phyloP scores from a whole-genome alignment of 2,797 vertebrate genomes.

The Pelobates cultripes region DNA sequence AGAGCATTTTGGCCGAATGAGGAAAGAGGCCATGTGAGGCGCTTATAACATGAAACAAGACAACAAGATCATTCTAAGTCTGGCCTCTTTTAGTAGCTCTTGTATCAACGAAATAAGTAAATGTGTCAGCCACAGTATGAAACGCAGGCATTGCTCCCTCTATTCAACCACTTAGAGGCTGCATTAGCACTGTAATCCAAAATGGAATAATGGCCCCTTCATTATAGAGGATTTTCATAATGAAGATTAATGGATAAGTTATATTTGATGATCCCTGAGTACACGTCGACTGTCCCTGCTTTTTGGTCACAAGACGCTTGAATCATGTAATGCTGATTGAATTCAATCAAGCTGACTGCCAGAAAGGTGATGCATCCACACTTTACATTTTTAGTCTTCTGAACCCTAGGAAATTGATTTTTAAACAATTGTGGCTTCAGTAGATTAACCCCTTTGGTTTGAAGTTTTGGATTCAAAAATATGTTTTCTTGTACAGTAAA shows the following conservation, averaged over 20 bases:
- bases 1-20: too few species aligned
- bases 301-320: not conserved
- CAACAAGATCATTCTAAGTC: not conserved
- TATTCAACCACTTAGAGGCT: not conserved
- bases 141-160: not conserved
- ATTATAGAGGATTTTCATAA: not conserved
- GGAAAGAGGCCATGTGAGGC: too few species aligned
- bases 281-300: not conserved
- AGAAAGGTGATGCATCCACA: not conserved
- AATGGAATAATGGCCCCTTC: slow-evolving; percentile 3
- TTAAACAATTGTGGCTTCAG: not conserved
- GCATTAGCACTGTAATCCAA: slow-evolving; percentile 12
- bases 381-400: not conserved
- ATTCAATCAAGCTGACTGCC: not conserved
- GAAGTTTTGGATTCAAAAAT: too few species aligned
- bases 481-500: too few species aligned
- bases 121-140: too few species aligned
- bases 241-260: slow-evolving; percentile 7
- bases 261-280: not conserved
- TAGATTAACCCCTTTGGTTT: not conserved
- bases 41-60: not conserved
- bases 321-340: slow-evolving; percentile 26
- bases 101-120: not conserved
- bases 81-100: not conserved
- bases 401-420: not conserved